A percentile compares a stretch with the other conserved stretches of the same genome.
phyloP scores from a whole-genome alignment of 2,888 invertebrate genomes.

The Acanthoscelides obtectus region DNA sequence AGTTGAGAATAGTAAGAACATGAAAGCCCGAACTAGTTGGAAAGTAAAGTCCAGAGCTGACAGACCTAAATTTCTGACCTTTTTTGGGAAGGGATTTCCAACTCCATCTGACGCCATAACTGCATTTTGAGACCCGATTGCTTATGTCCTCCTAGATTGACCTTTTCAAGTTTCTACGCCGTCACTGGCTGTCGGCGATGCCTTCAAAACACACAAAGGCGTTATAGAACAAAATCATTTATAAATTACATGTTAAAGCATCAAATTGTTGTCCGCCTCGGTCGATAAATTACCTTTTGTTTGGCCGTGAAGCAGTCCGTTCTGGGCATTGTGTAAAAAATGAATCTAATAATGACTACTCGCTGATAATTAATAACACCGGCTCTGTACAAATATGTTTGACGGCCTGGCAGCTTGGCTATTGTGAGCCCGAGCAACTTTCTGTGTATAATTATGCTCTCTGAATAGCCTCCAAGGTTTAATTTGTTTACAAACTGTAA shows the following conservation, averaged over 20 bases:
- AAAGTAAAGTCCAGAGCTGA: too few species aligned
- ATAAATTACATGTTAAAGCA: slow-evolving; percentile 49
- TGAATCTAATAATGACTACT: slow-evolving; percentile 20
- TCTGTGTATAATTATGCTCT: neutral
- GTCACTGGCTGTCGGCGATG: slow-evolving; percentile 4
- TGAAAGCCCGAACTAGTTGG: too few species aligned
- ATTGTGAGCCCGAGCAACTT: neutral
- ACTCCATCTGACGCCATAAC: too few species aligned
- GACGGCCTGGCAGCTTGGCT: slow-evolving; percentile 13
- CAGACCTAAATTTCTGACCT: too few species aligned
- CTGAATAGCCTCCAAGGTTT: neutral
- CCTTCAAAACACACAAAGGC: slow-evolving; percentile 22
- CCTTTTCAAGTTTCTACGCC: neutral
- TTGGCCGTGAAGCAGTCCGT: slow-evolving; percentile 4
- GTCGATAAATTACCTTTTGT: slow-evolving; percentile 46
- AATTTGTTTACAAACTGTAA: neutral
- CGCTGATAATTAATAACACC: slow-evolving; percentile 21
- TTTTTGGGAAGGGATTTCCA: too few species aligned
- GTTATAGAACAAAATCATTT: slow-evolving; percentile 48
- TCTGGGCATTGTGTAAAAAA: slow-evolving; percentile 22
- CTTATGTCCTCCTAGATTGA: too few species aligned
- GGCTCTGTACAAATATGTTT: slow-evolving; percentile 22
- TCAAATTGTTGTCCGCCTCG: slow-evolving; percentile 48
- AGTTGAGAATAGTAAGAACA: too few species aligned
- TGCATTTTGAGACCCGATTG: too few species aligned